Base-by-base conservation (phyloP, 1,140 invertebrate species). In the Neotoxoptera formosana region DNA sequence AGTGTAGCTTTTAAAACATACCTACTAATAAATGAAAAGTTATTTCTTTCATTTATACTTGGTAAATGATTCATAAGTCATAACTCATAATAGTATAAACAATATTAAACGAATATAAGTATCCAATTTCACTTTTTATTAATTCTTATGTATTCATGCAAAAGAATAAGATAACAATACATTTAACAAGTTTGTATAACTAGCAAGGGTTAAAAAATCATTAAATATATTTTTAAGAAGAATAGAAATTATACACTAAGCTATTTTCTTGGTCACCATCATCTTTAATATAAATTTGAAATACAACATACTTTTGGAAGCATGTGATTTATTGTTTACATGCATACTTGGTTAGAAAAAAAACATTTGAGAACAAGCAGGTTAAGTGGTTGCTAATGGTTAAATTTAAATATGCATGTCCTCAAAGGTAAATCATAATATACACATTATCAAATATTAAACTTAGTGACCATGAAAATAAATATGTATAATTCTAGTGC, bases 281-380 rank as follows among this genome's bases (percentile, higher is more conserved):
- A 90, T 90, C 21, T 60, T 41, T 90, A 3, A 41, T 41, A 30
- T 25, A 17, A 25, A n/a, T 51, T 88, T 51, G 6, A 60, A 56
- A 41, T 60, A 30, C 11, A 41, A 17, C 23, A 30, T 23, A 90
- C 25, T 90, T 17, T 90, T 30, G 2, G 23, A 89, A 56, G 34
- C 51, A 88, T 51, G 14, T 88, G 7, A 53, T 23, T 51, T 88
- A 51, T 56, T 25, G 56, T 14, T 41, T 17, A 60, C 51, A 90
- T 90, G 88, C 88, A 90, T 56, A 90, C 36, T 25, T 23, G 0
- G 36, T 90, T 60, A 60, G 6, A 56, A 9, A 89, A 53, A 88
- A 20, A n/a, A 56, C 4, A 90, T 36, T 90, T 90, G 88, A 41
- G 88, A 90, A 90, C 34, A 90, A 90, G 51, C 88, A 56, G 51